Base-by-base conservation (phyloP, 1,140 invertebrate species). In the Zaprionus kolodkinae region DNA sequence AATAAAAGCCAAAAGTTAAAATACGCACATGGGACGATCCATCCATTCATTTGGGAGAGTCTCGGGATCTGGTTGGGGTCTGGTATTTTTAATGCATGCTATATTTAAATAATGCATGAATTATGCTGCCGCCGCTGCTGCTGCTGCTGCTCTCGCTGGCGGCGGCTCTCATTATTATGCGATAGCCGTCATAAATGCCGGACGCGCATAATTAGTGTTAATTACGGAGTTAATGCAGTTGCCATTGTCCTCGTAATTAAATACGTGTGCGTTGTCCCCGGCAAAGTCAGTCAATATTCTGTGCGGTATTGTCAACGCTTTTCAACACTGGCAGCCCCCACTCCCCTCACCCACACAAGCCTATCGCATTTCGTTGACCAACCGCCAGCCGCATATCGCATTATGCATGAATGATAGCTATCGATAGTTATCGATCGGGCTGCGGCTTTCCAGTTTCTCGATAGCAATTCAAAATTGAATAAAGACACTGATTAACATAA, bases 171-270 rank as follows among this genome's bases (percentile, higher is more conserved):
- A 68, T 68, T 68, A 61, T 54, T 57, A 38, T 62, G 68, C 74
- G 76, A 65, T 69, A 35, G 62, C 67, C 69, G 45, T 68, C 50
- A 48, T 84, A 80, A 84, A 84, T 84, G 80, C 76, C 65, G 48
- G 72, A 76, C 45, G 78, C 60, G 60, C 77, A 85, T 85, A 85
- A 85, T 80, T 84, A 85, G 81, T 85, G 81, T 85, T 85, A 85
- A 84, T 85, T 85, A 85, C 83, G 74, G 81, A 85, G 76, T 85
- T 85, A 85, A 85, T 85, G 81, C 81, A 84, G 77, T 84, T 70
- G 70, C 81, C 76, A 84, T 84, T 84, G 74, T 72, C 68, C 48
- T 64, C 61, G 33, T 64, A 64, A 77, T 77, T 84, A 54, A 76
- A 77, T 72, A 80, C 69, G 62, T 50, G 45, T 50, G 45, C 21